A percentile compares a stretch with the other conserved stretches of the same genome.
These are phyloP conservation scores for Spinus pinus DNA, from an alignment of 2,797 vertebrate genomes.

Conservation along the genomic window DNA sequence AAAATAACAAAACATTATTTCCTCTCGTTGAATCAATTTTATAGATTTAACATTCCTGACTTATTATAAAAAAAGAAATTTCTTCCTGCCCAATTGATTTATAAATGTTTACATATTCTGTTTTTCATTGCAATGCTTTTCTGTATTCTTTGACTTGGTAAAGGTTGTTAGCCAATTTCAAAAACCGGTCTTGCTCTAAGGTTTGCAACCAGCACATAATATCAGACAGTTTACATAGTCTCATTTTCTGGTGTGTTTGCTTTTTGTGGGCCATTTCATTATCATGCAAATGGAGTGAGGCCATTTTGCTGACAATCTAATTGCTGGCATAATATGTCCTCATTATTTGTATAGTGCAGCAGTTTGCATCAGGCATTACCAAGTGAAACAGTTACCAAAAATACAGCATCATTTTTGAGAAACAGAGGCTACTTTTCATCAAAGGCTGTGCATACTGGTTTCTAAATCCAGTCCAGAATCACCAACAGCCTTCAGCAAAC, in stretches of 20 bases:
- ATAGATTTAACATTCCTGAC: not conserved
- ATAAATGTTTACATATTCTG: not conserved
- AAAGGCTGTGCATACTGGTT: not conserved
- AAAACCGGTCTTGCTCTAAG: not conserved
- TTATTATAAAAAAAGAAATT: not conserved
- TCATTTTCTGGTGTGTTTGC: slow-evolving; percentile 29
- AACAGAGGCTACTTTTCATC: not conserved
- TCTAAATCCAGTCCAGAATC: not conserved
- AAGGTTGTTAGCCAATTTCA: not conserved
- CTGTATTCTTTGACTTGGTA: not conserved
- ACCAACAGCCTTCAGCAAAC: not conserved
- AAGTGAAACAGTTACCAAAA: not conserved
- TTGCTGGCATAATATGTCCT: slow-evolving; percentile 17
- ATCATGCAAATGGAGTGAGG: slow-evolving; percentile 18
- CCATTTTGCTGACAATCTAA: slow-evolving; percentile 29
- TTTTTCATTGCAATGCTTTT: not conserved
- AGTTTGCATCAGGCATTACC: not conserved
- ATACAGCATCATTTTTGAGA: slow-evolving; percentile 4
- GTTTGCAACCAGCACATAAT: not conserved
- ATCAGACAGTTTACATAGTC: not conserved
- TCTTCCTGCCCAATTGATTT: not conserved
- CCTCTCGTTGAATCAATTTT: not conserved
- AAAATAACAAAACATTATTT: not conserved
- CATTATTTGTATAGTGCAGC: not conserved
- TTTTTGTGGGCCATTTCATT: slow-evolving; percentile 30